phyloP scores from a whole-genome alignment of 2,888 invertebrate genomes.

The Panzeria rudis region DNA sequence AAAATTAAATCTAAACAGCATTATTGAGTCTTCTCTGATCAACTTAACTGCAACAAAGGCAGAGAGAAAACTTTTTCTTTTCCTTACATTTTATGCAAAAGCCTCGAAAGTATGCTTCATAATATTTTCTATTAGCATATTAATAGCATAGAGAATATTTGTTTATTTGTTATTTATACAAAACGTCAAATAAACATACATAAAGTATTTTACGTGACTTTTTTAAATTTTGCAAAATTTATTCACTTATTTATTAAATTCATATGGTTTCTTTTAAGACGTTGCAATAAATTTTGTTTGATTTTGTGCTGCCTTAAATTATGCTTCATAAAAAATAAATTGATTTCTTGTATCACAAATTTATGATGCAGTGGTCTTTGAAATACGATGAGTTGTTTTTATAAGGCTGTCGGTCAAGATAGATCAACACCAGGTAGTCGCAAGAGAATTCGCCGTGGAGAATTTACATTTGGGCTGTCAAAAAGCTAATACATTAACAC shows the following conservation, averaged over 20 bases:
- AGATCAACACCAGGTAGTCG: too few species aligned
- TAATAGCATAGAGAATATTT: neutral
- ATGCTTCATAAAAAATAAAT: neutral
- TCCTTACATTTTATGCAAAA: neutral
- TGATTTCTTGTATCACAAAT: neutral
- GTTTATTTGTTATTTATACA: conserved; percentile 4
- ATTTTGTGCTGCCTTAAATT: neutral
- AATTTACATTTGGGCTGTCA: too few species aligned
- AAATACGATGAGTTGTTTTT: neutral
- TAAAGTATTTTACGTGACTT: conserved; percentile 37
- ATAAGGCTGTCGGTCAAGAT: neutral
- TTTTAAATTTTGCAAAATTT: neutral
- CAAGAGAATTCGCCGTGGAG: too few species aligned
- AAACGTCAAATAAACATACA: neutral
- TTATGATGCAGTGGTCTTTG: too few species aligned
- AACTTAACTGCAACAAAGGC: too few species aligned
- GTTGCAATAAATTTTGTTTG: neutral
- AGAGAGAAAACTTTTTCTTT: too few species aligned
- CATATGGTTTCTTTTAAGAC: neutral
- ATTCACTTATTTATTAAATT: neutral
- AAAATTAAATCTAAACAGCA: too few species aligned
- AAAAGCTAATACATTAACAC: too few species aligned
- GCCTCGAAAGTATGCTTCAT: neutral
- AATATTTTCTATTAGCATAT: conserved; percentile 13
- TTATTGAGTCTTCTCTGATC: too few species aligned